phyloP scores from a whole-genome alignment of 2,113 vertebrate genomes.

The Cercocebus atys region DNA sequence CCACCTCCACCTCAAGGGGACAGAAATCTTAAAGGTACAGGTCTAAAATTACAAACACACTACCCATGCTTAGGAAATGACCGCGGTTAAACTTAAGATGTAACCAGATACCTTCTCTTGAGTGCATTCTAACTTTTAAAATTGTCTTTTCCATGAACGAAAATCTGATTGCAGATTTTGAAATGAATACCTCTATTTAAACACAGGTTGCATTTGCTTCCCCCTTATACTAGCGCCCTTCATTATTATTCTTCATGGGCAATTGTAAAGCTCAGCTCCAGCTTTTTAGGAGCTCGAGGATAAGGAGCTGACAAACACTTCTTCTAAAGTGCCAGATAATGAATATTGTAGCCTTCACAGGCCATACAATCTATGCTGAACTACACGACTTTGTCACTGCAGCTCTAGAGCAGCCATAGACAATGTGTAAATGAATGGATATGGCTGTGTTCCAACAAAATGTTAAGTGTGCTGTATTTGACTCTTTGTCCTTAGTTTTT shows the following conservation, averaged over 20 bases:
- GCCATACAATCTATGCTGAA: too few species aligned
- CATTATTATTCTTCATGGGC: neutral
- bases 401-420: neutral
- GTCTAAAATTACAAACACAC: neutral
- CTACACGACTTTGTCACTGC: neutral
- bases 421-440: neutral
- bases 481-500: neutral
- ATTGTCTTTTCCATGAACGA: neutral
- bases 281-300: neutral
- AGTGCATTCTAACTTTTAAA: neutral
- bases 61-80: neutral
- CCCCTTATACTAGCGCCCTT: neutral
- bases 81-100: neutral
- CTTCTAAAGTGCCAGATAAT: neutral
- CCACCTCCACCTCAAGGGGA: neutral
- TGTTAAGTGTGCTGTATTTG: neutral
- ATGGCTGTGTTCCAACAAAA: neutral
- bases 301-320: neutral
- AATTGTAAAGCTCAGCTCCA: neutral
- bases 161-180: neutral
- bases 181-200: neutral
- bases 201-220: neutral
- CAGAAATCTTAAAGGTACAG: neutral
- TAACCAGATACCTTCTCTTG: neutral
- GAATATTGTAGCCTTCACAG: neutral